A percentile compares a stretch with the other conserved stretches of the same genome.
Conservation (phyloP, 2,797 vertebrate species). For the Lerista edwardsae region DNA sequence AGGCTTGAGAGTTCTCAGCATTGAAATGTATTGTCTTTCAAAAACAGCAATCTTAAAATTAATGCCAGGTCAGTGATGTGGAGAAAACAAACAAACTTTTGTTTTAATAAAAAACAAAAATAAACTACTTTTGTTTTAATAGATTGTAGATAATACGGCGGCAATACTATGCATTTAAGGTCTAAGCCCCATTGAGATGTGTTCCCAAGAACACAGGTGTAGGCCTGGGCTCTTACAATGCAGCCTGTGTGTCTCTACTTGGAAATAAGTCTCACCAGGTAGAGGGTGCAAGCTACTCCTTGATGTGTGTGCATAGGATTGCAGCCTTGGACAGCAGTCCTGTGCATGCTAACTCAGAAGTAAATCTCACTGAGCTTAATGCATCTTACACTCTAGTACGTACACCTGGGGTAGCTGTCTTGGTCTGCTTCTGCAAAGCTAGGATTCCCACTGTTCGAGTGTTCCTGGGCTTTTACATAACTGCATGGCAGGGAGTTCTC, state of each 20-base stretch:
- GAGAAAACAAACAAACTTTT: not conserved
- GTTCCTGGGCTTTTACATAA: not conserved
- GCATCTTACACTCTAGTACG: not conserved
- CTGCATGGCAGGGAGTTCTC: not conserved
- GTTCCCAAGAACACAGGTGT: no score
- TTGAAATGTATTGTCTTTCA: not conserved
- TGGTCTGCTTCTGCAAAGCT: not conserved
- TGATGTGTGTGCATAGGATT: not conserved
- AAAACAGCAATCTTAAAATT: slow-evolving; percentile 21
- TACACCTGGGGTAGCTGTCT: no score
- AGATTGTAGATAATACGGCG: not conserved
- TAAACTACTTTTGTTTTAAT: not conserved
- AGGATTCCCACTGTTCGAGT: no score
- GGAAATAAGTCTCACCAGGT: not conserved
- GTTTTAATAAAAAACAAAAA: not conserved
- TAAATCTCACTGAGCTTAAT: not conserved
- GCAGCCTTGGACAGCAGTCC: not conserved
- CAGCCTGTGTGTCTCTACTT: not conserved
- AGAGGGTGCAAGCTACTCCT: not conserved
- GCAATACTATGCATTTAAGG: not conserved
- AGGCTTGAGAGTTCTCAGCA: not conserved
- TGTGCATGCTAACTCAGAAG: not conserved
- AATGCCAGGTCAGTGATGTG: not conserved
- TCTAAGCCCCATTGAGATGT: no score
- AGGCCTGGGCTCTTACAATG: no score